phyloP scores from a whole-genome alignment of 2,888 invertebrate genomes.

The Campaea margaritaria region DNA sequence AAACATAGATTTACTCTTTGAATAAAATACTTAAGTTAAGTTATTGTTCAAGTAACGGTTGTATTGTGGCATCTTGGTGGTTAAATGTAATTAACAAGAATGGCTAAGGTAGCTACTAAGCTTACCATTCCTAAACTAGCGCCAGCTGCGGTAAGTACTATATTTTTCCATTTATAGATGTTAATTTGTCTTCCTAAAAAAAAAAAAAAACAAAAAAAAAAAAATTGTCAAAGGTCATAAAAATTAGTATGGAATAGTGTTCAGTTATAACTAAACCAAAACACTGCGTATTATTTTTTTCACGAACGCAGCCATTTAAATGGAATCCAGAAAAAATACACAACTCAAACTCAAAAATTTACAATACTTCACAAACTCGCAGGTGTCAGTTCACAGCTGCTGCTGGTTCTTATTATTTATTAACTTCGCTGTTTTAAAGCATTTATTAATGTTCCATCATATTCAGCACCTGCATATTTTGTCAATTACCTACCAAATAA shows the following conservation, averaged over 20 bases:
- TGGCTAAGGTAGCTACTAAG: slow-evolving; percentile 78
- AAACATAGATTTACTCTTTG: slow-evolving; percentile 44
- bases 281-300: too few species aligned
- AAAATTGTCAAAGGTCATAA: slow-evolving; percentile 50
- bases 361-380: too few species aligned
- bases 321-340: too few species aligned
- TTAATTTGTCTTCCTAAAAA: slow-evolving; percentile 2
- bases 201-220: background rate
- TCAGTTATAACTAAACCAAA: too few species aligned
- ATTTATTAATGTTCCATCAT: background rate
- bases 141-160: slow-evolving; percentile 68
- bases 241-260: slow-evolving; percentile 31
- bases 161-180: slow-evolving; percentile 9
- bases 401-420: too few species aligned
- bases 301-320: too few species aligned
- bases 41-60: slow-evolving; percentile 46
- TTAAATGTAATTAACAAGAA: slow-evolving; percentile 63
- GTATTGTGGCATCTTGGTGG: slow-evolving; percentile 72
- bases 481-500: slow-evolving; percentile 20
- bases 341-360: too few species aligned
- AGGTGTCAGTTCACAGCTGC: too few species aligned
- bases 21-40: slow-evolving; percentile 40
- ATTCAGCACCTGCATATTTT: slow-evolving; percentile 2
- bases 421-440: background rate
- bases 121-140: slow-evolving; percentile 54